Percentiles rank a stretch among this genome's conserved stretches.
Conservation (phyloP, 2,888 invertebrate species). For the Cryptophagus acutangulus region DNA sequence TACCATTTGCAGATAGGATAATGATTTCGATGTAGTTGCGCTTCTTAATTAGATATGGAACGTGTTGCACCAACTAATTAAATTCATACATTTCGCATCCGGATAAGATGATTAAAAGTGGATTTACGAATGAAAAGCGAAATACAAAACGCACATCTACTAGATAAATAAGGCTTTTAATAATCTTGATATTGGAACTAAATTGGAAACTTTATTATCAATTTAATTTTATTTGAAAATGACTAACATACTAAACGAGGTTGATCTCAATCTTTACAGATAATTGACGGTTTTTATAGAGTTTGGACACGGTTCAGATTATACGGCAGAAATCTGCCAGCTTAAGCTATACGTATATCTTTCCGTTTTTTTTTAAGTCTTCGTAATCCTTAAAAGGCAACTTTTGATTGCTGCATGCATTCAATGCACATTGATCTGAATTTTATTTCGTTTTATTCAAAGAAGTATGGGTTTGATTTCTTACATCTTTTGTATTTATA, state of each 20-base stretch:
- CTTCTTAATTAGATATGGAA: too few species aligned
- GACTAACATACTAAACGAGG: slow-evolving; percentile 2
- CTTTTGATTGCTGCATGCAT: too few species aligned
- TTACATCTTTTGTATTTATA: too few species aligned
- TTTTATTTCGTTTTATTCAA: too few species aligned
- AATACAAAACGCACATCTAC: not conserved
- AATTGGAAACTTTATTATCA: slow-evolving; percentile 1
- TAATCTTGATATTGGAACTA: slow-evolving; percentile 1
- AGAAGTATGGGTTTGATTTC: too few species aligned
- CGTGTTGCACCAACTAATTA: too few species aligned
- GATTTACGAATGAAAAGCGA: not conserved
- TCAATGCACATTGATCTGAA: too few species aligned
- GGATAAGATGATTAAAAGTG: not conserved
- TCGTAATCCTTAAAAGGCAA: too few species aligned
- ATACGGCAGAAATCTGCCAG: not conserved
- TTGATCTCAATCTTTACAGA: slow-evolving; percentile 1
- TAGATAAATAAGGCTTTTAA: not conserved
- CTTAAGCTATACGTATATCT: not conserved
- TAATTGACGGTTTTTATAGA: not conserved
- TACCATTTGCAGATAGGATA: too few species aligned
- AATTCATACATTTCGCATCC: slow-evolving; percentile 1
- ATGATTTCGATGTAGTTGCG: too few species aligned
- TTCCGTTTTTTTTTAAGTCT: too few species aligned
- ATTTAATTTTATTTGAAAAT: slow-evolving; percentile 1
- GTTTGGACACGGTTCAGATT: slow-evolving; percentile 2